A percentile compares a stretch with the other conserved stretches of the same genome.
phyloP scores from a whole-genome alignment of 1,140 invertebrate species.

The Drosophila nikananu region DNA sequence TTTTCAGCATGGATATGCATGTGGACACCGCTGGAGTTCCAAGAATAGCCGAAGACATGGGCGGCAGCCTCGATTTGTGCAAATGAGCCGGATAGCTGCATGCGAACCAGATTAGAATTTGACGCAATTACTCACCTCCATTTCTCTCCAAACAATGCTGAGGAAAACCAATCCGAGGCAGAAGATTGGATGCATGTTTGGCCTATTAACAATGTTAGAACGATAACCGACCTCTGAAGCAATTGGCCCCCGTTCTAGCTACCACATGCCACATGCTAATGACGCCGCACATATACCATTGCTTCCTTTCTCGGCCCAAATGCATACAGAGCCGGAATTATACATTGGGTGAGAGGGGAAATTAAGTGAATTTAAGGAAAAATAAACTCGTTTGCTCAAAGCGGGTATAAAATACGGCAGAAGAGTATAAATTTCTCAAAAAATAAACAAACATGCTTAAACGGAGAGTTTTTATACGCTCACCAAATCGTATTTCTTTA shows the following conservation, averaged over 20 bases:
- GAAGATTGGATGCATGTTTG: slow-evolving; percentile 11
- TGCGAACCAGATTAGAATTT: slow-evolving; percentile 43
- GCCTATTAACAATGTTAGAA: slow-evolving; percentile 29
- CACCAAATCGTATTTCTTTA: not conserved
- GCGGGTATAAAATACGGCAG: not conserved
- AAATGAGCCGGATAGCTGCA: slow-evolving; percentile 37
- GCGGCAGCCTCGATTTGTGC: slow-evolving; percentile 34
- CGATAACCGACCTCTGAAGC: slow-evolving; percentile 26
- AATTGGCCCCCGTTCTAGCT: slow-evolving; percentile 8
- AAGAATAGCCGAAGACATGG: slow-evolving; percentile 33
- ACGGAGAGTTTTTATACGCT: not conserved
- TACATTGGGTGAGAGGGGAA: not conserved
- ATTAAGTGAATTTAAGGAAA: not conserved
- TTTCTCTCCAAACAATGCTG: not conserved
- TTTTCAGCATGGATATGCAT: slow-evolving; percentile 53
- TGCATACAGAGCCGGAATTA: not conserved
- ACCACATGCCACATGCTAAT: slow-evolving; percentile 35
- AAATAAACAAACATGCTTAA: not conserved
- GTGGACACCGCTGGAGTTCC: slow-evolving; percentile 43
- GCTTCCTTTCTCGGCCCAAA: slow-evolving; percentile 17
- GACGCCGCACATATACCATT: not conserved
- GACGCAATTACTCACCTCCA: slow-evolving; percentile 44
- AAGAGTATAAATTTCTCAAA: not conserved
- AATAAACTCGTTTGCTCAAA: not conserved
- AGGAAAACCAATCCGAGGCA: slow-evolving; percentile 12